Evolutionary conservation across 2,797 vertebrate species (phyloP).

Genomic region (Chrosomus eos): DNA sequence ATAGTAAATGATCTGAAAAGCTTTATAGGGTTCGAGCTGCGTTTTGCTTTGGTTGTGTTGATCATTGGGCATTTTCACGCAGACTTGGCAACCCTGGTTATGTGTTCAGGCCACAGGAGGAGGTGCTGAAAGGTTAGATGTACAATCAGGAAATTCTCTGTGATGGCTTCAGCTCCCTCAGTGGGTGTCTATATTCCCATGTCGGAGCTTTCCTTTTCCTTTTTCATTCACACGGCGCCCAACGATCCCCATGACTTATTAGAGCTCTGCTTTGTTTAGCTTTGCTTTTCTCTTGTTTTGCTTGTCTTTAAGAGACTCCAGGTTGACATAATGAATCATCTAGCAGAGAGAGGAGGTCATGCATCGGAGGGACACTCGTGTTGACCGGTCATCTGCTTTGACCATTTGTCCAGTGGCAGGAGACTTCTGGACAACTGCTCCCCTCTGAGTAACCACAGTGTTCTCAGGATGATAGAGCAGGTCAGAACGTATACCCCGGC

Average conservation of each 20-base stretch:
- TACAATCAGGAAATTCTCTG: slow-evolving; percentile 74
- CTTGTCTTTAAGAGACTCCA: slow-evolving; percentile 66
- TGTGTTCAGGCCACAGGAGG: slow-evolving; percentile 37
- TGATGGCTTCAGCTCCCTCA: slow-evolving; percentile 66
- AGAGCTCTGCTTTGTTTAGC: slow-evolving; percentile 68
- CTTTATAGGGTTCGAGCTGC: background rate
- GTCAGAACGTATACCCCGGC: slow-evolving; percentile 8
- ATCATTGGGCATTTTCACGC: background rate
- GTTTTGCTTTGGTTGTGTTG: background rate
- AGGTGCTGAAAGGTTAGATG: slow-evolving; percentile 75
- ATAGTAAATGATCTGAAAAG: background rate
- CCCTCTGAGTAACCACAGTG: slow-evolving; percentile 9
- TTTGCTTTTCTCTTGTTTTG: slow-evolving; percentile 70
- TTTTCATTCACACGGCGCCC: slow-evolving; percentile 61
- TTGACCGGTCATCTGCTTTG: slow-evolving; percentile 67
- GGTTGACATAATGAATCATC: slow-evolving; percentile 74
- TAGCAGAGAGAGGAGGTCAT: slow-evolving; percentile 56
- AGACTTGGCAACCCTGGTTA: background rate
- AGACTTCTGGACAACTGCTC: slow-evolving; percentile 21
- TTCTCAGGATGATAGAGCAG: slow-evolving; percentile 34
- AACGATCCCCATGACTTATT: slow-evolving; percentile 69
- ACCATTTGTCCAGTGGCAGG: slow-evolving; percentile 56
- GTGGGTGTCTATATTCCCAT: slow-evolving; percentile 60
- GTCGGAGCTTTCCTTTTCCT: slow-evolving; percentile 66
- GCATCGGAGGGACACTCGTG: slow-evolving; percentile 58